Percentiles rank a stretch among this genome's conserved stretches.
phyloP scores from a whole-genome alignment of 2,797 vertebrate species.

The Acestrorhynchus altus region DNA sequence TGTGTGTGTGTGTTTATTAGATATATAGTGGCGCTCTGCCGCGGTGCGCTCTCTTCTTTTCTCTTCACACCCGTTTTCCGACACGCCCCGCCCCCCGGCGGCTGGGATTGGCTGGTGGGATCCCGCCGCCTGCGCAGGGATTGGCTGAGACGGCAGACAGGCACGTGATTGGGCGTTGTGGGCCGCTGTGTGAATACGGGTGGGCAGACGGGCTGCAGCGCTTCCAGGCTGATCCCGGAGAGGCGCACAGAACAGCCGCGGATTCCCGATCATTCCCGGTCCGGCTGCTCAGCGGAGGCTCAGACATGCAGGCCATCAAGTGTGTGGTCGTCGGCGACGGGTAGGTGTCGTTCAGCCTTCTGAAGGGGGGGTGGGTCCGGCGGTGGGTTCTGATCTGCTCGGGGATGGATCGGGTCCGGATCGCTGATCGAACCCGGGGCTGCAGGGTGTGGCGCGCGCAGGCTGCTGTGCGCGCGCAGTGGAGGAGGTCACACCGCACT shows the following conservation, averaged over 20 bases:
- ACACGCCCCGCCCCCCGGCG: neutral
- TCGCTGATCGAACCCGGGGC: too few species aligned
- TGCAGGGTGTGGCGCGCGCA: too few species aligned
- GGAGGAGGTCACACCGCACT: too few species aligned
- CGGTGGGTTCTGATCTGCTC: too few species aligned
- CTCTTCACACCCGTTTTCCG: neutral
- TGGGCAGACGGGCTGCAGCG: slow-evolving; percentile 51
- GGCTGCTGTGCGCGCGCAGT: too few species aligned
- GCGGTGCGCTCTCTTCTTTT: neutral
- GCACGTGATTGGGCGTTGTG: too few species aligned
- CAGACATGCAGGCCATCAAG: slow-evolving; percentile 90
- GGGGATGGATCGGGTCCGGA: too few species aligned
- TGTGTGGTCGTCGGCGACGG: slow-evolving; percentile 89
- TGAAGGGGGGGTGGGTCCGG: slow-evolving; percentile 31
- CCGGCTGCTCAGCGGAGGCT: slow-evolving; percentile 61
- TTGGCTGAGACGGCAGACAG: neutral
- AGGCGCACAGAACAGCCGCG: neutral
- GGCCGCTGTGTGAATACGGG: neutral
- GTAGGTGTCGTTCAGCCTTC: slow-evolving; percentile 69
- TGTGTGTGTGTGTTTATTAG: too few species aligned
- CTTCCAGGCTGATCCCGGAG: neutral
- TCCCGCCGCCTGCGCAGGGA: neutral
- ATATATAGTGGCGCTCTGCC: too few species aligned
- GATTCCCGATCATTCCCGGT: slow-evolving; percentile 27
- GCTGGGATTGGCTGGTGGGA: neutral